Base-by-base conservation (phyloP, 2,113 vertebrate species). In the Equus quagga region DNA sequence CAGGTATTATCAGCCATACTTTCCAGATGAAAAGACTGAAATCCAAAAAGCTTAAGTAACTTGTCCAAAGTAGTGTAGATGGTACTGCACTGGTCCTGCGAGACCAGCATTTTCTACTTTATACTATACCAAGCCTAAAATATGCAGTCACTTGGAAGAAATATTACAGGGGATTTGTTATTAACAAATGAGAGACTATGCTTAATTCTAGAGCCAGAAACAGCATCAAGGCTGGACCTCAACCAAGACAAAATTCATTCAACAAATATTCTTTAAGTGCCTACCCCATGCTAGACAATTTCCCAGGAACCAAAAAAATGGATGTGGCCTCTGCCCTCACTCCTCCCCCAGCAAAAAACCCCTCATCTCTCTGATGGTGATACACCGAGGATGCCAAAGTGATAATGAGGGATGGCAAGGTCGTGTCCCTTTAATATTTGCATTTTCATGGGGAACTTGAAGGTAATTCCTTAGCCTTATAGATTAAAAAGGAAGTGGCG, bases 231-330 rank as follows among this genome's bases (percentile, higher is more conserved):
- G 23, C 21, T 95, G 64, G 64, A 91, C 41, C 21, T 78, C 46
- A 41, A 46, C 56, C 79, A 91, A 94, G 70, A 72, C 31, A 51
- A 93, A 85, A 97, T 70, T 91, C 79, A 96, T 80, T 93, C 44
- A 36, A 54, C 12, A 81, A 72, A 31, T 94, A 88, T 54, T 94
- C 46, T 97, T 78, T 67, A 83, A 96, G 60, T 75, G 58, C 83
- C 49, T 80, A 69, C 36, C 17, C 4, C 14, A 44, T 85, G 79
- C 79, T 41, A 95, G 41, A 62, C n/a, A 70, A 7, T 72, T 96
- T 89, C n/a, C 14, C 4, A 95, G 79, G 83, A 96, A 80, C 33
- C 46, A 90, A 93, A 94, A 91, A 62, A 69, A 12, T 78, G 49
- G 13, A 8, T 49, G 10, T 75, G 73, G 26, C 64, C 46, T 17